Evolutionary conservation across 2,113 vertebrate genomes (phyloP).

Genomic region (Pygathrix nemaeus): DNA sequence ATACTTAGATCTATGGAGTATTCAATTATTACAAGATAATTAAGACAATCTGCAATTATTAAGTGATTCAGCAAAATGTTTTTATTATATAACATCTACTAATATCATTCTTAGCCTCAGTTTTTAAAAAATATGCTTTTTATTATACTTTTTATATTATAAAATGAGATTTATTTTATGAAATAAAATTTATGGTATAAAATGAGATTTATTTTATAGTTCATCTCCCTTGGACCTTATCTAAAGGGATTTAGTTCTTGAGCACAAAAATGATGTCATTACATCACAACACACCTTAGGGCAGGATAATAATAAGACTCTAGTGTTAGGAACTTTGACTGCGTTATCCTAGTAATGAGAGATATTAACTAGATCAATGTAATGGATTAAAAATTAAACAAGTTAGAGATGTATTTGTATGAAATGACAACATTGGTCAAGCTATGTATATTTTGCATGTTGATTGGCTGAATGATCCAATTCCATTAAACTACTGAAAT

Average conservation of each 20-base stretch:
- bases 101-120: background rate
- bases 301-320: background rate
- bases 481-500: background rate
- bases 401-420: background rate
- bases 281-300: background rate
- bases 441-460: background rate
- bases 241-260: background rate
- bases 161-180: background rate
- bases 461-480: background rate
- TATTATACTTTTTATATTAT: background rate
- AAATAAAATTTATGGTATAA: background rate
- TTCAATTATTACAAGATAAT: slow-evolving; percentile 18
- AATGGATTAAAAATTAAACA: background rate
- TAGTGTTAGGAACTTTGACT: background rate
- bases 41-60: slow-evolving; percentile 14
- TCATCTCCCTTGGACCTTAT: background rate
- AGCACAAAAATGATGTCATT: background rate
- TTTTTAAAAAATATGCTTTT: background rate
- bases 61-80: background rate
- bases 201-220: background rate
- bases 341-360: background rate
- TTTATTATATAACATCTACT: slow-evolving; percentile 25
- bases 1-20: slow-evolving; percentile 12
- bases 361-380: background rate
- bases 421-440: background rate